Conservation (phyloP, 2,113 vertebrate species). For the Australoheros scitulus region DNA sequence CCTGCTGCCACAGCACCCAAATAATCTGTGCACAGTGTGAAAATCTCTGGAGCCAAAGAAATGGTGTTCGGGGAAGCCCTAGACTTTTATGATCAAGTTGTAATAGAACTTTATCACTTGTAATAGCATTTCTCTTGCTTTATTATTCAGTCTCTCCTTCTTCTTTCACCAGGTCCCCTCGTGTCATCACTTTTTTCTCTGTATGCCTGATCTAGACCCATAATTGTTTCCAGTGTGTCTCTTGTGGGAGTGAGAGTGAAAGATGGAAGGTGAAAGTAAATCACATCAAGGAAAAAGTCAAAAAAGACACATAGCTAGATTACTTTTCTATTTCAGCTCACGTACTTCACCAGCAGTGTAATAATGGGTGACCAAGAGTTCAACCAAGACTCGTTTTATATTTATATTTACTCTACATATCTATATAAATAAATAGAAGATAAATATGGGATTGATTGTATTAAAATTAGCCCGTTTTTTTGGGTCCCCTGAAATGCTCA, state of each 20-base stretch:
- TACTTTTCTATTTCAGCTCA: slow-evolving; percentile 27
- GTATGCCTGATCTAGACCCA: background rate
- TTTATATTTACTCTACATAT: background rate
- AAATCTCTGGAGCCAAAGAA: background rate
- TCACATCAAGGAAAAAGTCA: slow-evolving; percentile 7
- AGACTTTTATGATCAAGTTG: background rate
- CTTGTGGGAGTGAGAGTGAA: slow-evolving; percentile 28
- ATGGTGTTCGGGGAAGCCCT: background rate
- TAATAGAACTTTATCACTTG: background rate
- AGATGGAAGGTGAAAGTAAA: slow-evolving; percentile 10
- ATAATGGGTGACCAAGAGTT: slow-evolving; percentile 53
- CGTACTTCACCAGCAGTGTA: slow-evolving; percentile 39
- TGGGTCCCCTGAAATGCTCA: background rate
- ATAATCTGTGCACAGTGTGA: background rate
- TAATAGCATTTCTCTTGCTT: background rate
- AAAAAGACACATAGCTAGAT: slow-evolving; percentile 54
- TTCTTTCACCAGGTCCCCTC: background rate
- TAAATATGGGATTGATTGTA: background rate
- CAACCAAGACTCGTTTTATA: background rate
- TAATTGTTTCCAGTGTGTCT: slow-evolving; percentile 45
- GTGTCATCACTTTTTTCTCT: background rate
- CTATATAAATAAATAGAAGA: background rate
- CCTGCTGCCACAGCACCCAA: too few species aligned
- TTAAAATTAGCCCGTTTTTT: background rate
- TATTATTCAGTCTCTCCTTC: background rate